phyloP scores from a whole-genome alignment of 2,797 vertebrate species.

The Podarcis lilfordi region DNA sequence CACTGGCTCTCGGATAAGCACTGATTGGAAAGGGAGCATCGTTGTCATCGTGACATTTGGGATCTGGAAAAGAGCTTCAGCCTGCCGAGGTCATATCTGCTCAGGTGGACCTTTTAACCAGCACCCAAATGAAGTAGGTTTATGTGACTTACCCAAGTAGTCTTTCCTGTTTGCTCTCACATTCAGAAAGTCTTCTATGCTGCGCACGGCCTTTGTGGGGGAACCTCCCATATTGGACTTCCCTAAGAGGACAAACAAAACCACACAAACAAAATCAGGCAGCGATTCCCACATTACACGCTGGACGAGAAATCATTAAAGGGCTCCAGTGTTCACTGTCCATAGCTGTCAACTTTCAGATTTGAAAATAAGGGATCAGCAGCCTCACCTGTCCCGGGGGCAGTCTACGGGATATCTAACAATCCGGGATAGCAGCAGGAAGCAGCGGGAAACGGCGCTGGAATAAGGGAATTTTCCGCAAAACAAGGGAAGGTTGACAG shows the following conservation, averaged over 20 bases:
- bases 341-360: no score
- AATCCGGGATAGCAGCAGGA: no score
- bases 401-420: no score
- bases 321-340: background rate
- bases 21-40: no score
- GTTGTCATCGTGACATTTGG: background rate
- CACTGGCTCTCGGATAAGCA: no score
- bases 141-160: constrained; percentile 79
- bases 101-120: background rate
- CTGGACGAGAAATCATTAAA: background rate
- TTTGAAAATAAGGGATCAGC: no score
- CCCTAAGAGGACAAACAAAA: constrained; percentile 68
- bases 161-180: constrained; percentile 66
- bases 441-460: no score
- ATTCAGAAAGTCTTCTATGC: constrained; percentile 76
- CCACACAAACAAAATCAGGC: background rate
- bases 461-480: no score
- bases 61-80: background rate
- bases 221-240: constrained; percentile 81
- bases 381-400: no score
- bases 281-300: background rate
- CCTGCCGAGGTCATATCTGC: background rate
- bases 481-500: no score
- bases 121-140: background rate
- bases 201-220: constrained; percentile 64